A percentile compares a stretch with the other conserved stretches of the same genome.
Evolutionary conservation across 37 sponge, comb jelly and placozoan genomes (phyloP).

Genomic region (Beroe ovata): DNA sequence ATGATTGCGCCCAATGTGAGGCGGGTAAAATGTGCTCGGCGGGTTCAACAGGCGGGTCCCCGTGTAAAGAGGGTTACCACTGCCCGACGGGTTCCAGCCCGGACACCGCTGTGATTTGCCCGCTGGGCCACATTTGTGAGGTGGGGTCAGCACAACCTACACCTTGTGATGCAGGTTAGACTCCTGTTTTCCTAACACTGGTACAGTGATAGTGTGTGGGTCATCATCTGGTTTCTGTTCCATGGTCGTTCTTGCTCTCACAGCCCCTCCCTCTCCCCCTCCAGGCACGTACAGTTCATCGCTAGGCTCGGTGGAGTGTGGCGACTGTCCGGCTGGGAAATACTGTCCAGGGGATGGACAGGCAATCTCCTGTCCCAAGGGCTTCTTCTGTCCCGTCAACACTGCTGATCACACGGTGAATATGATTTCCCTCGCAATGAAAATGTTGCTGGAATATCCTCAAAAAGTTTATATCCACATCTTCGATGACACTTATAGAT

Average conservation of each 20-base stretch:
- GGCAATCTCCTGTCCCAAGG: conserved; percentile 21
- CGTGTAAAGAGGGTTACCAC: conserved; percentile 66
- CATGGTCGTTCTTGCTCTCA: background rate
- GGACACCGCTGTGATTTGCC: conserved; percentile 22
- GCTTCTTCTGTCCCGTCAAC: conserved; percentile 63
- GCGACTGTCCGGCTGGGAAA: conserved; percentile 33
- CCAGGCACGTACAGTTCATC: conserved; percentile 13
- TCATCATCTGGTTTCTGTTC: background rate
- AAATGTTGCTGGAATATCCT: background rate
- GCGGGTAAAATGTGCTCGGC: conserved; percentile 65
- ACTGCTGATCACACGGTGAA: background rate
- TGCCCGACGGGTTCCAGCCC: conserved; percentile 35
- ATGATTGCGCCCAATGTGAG: conserved; percentile 50
- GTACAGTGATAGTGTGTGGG: background rate
- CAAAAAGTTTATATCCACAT: no score
- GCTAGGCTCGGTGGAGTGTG: conserved; percentile 31
- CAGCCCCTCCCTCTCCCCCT: no score
- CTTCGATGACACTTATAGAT: no score
- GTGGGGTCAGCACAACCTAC: conserved; percentile 17
- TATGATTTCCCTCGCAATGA: no score
- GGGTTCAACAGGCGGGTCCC: conserved; percentile 51
- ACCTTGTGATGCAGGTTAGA: conserved; percentile 22
- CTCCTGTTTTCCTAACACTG: no score
- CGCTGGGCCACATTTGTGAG: conserved; percentile 9
- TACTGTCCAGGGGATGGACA: conserved; percentile 63